phyloP scores from a whole-genome alignment of 2,797 vertebrate species.

The Peromyscus melanophrys region DNA sequence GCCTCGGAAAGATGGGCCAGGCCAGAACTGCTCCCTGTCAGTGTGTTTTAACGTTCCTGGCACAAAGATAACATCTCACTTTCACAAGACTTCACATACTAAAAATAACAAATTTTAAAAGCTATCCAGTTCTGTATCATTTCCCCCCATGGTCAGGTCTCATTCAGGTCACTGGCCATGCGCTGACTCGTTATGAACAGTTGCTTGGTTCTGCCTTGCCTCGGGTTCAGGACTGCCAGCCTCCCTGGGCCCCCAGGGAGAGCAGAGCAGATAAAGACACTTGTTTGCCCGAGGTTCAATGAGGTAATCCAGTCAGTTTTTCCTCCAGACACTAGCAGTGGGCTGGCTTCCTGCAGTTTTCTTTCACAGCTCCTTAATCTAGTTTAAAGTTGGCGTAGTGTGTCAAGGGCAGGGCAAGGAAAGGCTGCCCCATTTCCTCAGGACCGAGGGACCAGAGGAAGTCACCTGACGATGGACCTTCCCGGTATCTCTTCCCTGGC shows the following conservation, averaged over 20 bases:
- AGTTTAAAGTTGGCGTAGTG: neutral
- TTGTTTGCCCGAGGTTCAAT: neutral
- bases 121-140: slow-evolving; percentile 61
- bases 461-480: neutral
- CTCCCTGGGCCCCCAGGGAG: slow-evolving; percentile 7
- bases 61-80: slow-evolving; percentile 76
- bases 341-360: slow-evolving; percentile 43
- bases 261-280: slow-evolving; percentile 51
- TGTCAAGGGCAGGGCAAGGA: slow-evolving; percentile 68
- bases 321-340: slow-evolving; percentile 9
- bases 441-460: neutral
- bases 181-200: slow-evolving; percentile 71
- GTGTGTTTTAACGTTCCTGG: slow-evolving; percentile 67
- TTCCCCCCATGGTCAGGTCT: slow-evolving; percentile 75
- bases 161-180: slow-evolving; percentile 81
- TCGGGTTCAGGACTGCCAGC: slow-evolving; percentile 72
- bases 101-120: slow-evolving; percentile 77
- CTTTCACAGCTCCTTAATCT: neutral
- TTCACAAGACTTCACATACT: slow-evolving; percentile 62
- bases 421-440: neutral
- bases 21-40: slow-evolving; percentile 69
- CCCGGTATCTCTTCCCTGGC: neutral
- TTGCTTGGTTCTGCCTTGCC: slow-evolving; percentile 72
- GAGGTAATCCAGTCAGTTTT: neutral
- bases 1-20: slow-evolving; percentile 57